A percentile compares a stretch with the other conserved stretches of the same genome.
phyloP scores from a whole-genome alignment of 2,797 vertebrate species.

The Scleropages formosus region DNA sequence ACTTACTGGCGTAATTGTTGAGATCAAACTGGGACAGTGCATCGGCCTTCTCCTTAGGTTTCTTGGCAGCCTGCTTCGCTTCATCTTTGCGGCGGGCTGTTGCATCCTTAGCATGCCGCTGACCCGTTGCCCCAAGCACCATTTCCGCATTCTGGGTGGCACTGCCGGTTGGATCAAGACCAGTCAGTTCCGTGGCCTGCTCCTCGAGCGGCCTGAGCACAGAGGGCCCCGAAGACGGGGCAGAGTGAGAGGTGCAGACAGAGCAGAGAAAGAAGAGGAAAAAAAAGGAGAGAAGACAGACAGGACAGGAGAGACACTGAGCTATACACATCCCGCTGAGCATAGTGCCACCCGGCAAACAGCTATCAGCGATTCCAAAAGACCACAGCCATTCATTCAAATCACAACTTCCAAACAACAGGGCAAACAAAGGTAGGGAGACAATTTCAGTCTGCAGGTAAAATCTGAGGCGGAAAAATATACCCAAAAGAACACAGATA shows the following conservation, averaged over 20 bases:
- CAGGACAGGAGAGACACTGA: slow-evolving; percentile 17
- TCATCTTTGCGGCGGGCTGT: slow-evolving; percentile 87
- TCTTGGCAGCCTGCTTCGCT: slow-evolving; percentile 83
- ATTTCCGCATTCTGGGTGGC: slow-evolving; percentile 68
- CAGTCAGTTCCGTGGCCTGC: slow-evolving; percentile 49
- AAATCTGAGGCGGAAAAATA: no score
- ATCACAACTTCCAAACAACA: no score
- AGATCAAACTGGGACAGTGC: slow-evolving; percentile 98
- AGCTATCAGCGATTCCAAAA: no score
- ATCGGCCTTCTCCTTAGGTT: slow-evolving; percentile 91
- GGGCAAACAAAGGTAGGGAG: no score
- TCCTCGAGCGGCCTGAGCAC: slow-evolving; percentile 68
- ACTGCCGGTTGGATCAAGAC: slow-evolving; percentile 55
- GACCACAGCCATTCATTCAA: no score
- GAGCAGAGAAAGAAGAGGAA: not conserved
- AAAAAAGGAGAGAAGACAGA: slow-evolving; percentile 10
- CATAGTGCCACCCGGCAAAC: no score
- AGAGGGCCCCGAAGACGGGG: slow-evolving; percentile 11
- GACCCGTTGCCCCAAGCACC: slow-evolving; percentile 54
- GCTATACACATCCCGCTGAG: not conserved
- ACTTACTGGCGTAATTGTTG: slow-evolving; percentile 98
- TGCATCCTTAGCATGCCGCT: slow-evolving; percentile 78
- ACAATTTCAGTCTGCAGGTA: no score
- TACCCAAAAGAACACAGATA: no score
- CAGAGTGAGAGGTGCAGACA: not conserved